Percentiles rank a stretch among this genome's conserved stretches.
These are phyloP conservation scores for Ellobius talpinus DNA, from an alignment of 2,113 vertebrate species.

Conservation along the genomic window DNA sequence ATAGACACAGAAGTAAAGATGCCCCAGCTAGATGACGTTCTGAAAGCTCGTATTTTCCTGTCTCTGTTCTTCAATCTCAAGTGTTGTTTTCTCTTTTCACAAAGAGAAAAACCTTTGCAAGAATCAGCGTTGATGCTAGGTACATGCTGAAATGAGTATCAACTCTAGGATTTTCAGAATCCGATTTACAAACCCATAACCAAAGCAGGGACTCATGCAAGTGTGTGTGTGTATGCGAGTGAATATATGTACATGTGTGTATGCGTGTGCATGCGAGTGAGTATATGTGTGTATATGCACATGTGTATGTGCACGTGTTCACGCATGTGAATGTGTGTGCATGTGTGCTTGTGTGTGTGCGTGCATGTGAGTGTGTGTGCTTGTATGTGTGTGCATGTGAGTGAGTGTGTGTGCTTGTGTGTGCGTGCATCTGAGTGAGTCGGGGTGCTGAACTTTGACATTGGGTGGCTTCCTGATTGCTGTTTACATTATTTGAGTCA, in stretches of 20 bases:
- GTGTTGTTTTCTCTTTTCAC: not conserved
- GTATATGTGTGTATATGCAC: too few species aligned
- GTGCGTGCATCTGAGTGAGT: too few species aligned
- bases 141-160: not conserved
- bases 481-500: not conserved
- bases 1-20: not conserved
- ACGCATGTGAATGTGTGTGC: too few species aligned
- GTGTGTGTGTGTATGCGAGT: not conserved
- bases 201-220: not conserved
- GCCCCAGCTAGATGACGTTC: rapidly evolving
- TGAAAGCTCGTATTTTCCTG: not conserved
- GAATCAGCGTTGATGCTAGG: not conserved
- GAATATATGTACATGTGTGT: too few species aligned
- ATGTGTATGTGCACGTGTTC: too few species aligned
- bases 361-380: too few species aligned
- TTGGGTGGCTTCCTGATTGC: not conserved
- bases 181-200: not conserved
- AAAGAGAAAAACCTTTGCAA: not conserved
- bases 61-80: not conserved
- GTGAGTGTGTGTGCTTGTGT: too few species aligned
- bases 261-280: too few species aligned
- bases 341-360: too few species aligned
- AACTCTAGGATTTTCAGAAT: not conserved
- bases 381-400: too few species aligned
- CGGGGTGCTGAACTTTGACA: not conserved